A percentile compares a stretch with the other conserved stretches of the same genome.
These are phyloP conservation scores for Clarias pachynema DNA, from an alignment of 2,797 vertebrate genomes.

Conservation along the genomic window DNA sequence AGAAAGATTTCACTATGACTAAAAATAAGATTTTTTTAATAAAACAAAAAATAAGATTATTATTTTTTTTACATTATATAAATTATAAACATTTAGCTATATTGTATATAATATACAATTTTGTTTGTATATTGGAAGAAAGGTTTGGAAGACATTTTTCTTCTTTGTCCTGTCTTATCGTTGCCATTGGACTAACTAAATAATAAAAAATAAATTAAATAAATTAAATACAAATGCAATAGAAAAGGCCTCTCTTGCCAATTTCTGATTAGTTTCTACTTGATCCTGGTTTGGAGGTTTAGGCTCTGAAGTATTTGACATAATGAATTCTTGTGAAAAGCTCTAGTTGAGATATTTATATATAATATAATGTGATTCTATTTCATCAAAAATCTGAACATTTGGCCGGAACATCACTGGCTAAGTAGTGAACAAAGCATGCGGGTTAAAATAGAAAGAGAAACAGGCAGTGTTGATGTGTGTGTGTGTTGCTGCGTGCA, in stretches of 20 bases:
- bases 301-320: background rate
- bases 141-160: too few species aligned
- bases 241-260: background rate
- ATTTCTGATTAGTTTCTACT: background rate
- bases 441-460: constrained; percentile 2
- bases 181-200: background rate
- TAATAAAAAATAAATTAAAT: too few species aligned
- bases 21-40: too few species aligned
- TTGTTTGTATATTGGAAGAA: background rate
- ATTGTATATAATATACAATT: too few species aligned
- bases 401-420: background rate
- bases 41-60: too few species aligned
- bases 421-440: constrained; percentile 7
- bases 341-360: background rate
- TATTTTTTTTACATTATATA: too few species aligned
- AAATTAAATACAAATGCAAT: background rate
- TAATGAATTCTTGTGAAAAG: background rate
- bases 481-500: background rate
- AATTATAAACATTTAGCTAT: too few species aligned
- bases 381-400: background rate
- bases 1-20: too few species aligned
- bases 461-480: background rate
- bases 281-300: background rate
- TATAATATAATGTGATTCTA: background rate
- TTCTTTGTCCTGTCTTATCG: background rate